These are phyloP conservation scores for Podarcis raffonei DNA, from an alignment of 2,113 vertebrate genomes.

Conservation along the genomic window DNA sequence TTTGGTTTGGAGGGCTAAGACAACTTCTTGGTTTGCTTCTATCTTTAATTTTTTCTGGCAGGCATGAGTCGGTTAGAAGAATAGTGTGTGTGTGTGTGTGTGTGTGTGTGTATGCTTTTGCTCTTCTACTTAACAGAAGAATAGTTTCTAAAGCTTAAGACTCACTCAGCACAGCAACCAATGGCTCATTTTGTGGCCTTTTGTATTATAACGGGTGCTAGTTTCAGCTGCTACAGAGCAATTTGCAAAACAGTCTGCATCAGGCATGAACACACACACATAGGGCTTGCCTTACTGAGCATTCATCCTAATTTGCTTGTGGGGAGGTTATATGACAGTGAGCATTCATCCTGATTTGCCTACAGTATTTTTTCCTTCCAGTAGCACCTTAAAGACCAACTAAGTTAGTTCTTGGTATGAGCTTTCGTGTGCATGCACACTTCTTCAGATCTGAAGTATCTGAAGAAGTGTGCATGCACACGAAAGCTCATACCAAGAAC, in stretches of 20 bases:
- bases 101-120: too few relatives aligned
- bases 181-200: background rate
- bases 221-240: background rate
- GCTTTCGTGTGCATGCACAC: too few relatives aligned
- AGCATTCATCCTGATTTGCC: too few relatives aligned
- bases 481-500: too few relatives aligned
- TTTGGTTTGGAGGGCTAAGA: constrained; percentile 8
- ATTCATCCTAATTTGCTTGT: too few relatives aligned
- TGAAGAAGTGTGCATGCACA: too few relatives aligned
- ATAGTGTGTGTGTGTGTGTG: too few relatives aligned
- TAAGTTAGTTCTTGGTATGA: too few relatives aligned
- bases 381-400: too few relatives aligned
- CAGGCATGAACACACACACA: background rate
- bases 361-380: too few relatives aligned
- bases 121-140: constrained; percentile 6
- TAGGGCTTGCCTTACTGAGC: background rate
- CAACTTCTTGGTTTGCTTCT: constrained; percentile 2
- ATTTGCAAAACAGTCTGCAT: background rate
- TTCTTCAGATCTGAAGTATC: too few relatives aligned
- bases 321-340: too few relatives aligned
- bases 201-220: background rate
- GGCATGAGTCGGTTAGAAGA: background rate
- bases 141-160: background rate
- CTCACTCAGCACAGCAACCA: background rate
- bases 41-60: constrained; percentile 16